Percentiles rank a stretch among this genome's conserved stretches.
Conservation (phyloP, 2,797 vertebrate species). For the Ciconia nigra region DNA sequence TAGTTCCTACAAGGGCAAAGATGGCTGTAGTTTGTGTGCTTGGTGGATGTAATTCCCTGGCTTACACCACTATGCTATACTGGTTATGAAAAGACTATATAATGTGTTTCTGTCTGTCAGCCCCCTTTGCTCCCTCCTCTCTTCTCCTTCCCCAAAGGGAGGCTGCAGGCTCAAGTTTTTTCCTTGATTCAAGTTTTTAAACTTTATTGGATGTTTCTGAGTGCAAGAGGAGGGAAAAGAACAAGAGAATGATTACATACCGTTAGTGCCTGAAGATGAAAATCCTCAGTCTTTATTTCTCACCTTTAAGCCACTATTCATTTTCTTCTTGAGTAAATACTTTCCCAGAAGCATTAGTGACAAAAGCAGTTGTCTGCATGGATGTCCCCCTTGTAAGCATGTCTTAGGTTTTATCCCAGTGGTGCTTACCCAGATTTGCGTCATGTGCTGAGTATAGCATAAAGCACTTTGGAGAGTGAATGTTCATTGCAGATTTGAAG, state of each 20-base stretch:
- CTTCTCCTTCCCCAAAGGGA: not conserved
- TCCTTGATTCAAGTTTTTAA: conserved; percentile 17
- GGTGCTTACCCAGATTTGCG: not conserved
- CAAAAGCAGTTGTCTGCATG: not conserved
- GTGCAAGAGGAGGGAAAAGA: not conserved
- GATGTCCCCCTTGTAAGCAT: not conserved
- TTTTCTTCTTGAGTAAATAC: not conserved
- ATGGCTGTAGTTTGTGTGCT: not conserved
- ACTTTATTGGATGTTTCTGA: not conserved
- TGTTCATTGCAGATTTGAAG: not conserved
- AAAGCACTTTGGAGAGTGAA: not conserved
- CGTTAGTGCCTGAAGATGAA: not conserved
- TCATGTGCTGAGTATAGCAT: not conserved
- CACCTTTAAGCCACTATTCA: not conserved
- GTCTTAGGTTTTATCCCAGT: not conserved
- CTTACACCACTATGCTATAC: not conserved
- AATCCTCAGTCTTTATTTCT: not conserved
- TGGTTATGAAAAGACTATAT: not conserved
- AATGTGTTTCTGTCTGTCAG: not conserved
- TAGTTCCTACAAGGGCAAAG: not conserved
- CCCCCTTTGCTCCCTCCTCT: not conserved
- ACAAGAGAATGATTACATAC: not conserved
- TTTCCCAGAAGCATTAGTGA: not conserved
- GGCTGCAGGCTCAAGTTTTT: not conserved
- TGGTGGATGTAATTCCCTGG: not conserved